A percentile compares a stretch with the other conserved stretches of the same genome.
Evolutionary conservation across 2,888 invertebrate genomes (phyloP).

Genomic region (Ormyrus nitidulus): DNA sequence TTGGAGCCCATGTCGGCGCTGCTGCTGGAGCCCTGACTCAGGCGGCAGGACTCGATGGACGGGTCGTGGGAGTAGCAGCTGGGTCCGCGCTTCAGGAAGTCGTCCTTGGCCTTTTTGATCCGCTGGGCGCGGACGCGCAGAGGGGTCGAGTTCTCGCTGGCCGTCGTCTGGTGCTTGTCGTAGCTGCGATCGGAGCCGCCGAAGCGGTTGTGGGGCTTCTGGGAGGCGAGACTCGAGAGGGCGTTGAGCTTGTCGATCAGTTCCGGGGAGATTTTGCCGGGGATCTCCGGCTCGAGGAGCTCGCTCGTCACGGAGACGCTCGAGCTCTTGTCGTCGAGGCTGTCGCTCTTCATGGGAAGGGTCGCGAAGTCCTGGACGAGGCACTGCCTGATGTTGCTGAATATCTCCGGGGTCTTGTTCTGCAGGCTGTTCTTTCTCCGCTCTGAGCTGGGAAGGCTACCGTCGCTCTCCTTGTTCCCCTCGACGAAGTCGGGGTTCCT

Average conservation of each 20-base stretch:
- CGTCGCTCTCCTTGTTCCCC: background rate
- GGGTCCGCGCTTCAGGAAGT: conserved; percentile 79
- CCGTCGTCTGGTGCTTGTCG: conserved; percentile 43
- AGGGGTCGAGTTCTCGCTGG: conserved; percentile 58
- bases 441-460: background rate
- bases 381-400: conserved; percentile 40
- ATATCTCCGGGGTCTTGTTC: conserved; percentile 47
- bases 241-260: conserved; percentile 63
- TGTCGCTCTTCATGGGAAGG: conserved; percentile 17
- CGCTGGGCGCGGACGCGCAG: conserved; percentile 78
- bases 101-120: conserved; percentile 84
- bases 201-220: background rate
- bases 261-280: conserved; percentile 60
- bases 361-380: conserved; percentile 39
- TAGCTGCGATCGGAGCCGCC: background rate
- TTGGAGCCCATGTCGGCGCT: conserved; percentile 74
- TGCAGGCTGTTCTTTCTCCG: conserved; percentile 39
- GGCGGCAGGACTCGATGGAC: conserved; percentile 26
- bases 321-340: background rate
- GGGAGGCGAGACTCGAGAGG: conserved; percentile 58
- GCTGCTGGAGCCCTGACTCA: conserved; percentile 13
- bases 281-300: background rate
- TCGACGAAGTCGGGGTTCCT: conserved; percentile 32
- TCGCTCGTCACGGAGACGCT: background rate
- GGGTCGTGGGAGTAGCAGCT: conserved; percentile 60